Base-by-base conservation (phyloP, 1,140 invertebrate species). In the Dysdera silvatica region DNA sequence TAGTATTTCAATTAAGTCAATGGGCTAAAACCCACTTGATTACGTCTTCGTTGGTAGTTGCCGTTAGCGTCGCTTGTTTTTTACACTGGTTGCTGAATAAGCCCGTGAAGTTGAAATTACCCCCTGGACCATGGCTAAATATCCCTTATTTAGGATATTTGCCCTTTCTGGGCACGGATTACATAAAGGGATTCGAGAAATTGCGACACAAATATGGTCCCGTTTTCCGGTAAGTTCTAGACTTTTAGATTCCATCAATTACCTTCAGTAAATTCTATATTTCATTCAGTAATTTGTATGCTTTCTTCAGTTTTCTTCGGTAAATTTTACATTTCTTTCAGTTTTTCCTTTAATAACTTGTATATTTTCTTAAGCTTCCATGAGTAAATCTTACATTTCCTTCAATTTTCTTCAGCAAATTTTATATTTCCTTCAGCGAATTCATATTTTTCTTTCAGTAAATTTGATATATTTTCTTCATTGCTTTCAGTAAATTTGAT, bases 21-120 rank as follows among this genome's bases (percentile, higher is more conserved):
- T 63, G 61, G 61, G 61, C 61, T 3, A 55, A 56, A 32, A 63
- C 52, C n/a, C 61, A 63, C 32, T 20, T 63, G 14, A 53, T 53
- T 26, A 63, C 61, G 4, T 63, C 61, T 14, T 55, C 61, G 0
- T 14, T 63, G n/a, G 28, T 63, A 6, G 52, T 63, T 10, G 61
- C 61, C 14, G 8, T 63, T 8, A 40, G 52, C 2, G 61, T 54
- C 6, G 52, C 52, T 3, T 63, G 52, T 20, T 49, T 63, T 23
- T 5, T 63, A n/a, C 53, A 63, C 26, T 56, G 61, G 53, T 3
- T 63, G 1, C 23, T 63, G 0, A 47, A 56, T 4, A 55, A 24
- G 14, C 43, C 41, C 2, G 31, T 20, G 28, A 49, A 56, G 2
- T 31, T 48, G 5, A 55, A 49, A 6, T 24, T 55, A 18, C 52